Percentiles rank a stretch among this genome's conserved stretches.
phyloP scores from a whole-genome alignment of 2,113 vertebrate genomes.

The Pseudopipra pipra region DNA sequence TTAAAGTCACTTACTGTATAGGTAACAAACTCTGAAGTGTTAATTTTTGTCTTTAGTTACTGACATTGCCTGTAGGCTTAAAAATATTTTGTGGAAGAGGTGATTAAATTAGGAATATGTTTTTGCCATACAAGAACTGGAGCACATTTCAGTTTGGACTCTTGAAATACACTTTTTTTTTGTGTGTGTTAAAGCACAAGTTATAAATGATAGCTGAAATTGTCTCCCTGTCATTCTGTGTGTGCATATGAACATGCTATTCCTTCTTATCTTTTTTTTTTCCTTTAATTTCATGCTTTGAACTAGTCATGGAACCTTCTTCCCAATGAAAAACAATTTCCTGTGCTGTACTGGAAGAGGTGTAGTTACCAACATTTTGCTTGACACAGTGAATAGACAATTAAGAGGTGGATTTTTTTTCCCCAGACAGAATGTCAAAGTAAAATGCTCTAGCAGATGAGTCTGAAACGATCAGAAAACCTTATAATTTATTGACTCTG shows the following conservation, averaged over 20 bases:
- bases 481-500: background rate
- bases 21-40: background rate
- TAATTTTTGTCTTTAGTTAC: background rate
- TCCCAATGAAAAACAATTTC: background rate
- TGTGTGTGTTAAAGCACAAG: background rate
- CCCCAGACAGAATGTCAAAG: background rate
- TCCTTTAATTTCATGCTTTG: background rate
- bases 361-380: background rate
- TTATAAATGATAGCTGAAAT: background rate
- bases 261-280: background rate
- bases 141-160: background rate
- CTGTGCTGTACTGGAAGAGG: background rate
- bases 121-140: background rate
- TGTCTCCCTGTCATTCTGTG: background rate
- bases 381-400: background rate
- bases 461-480: background rate
- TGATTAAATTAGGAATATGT: background rate
- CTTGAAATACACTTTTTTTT: background rate
- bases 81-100: background rate
- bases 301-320: background rate
- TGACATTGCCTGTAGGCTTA: background rate
- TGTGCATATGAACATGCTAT: background rate
- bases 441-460: background rate
- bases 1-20: background rate
- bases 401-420: background rate